phyloP scores from a whole-genome alignment of 2,797 vertebrate species.

The Pipistrellus nathusii region DNA sequence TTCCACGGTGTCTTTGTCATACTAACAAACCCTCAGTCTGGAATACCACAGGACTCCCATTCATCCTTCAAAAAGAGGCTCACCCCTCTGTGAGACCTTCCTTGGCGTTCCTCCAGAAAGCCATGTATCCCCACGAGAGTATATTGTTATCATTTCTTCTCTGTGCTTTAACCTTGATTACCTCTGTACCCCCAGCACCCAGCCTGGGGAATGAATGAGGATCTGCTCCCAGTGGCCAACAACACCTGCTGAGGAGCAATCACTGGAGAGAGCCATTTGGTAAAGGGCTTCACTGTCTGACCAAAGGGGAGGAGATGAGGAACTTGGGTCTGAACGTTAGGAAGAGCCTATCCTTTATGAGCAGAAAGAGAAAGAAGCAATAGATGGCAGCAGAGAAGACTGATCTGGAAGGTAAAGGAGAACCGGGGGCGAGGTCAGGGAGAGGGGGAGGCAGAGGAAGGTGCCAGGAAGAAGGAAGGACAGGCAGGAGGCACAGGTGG shows the following conservation, averaged over 20 bases:
- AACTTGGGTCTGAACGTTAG: background rate
- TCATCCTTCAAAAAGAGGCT: background rate
- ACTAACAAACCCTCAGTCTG: background rate
- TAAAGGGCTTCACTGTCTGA: background rate
- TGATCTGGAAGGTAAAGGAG: background rate
- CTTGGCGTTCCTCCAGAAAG: background rate
- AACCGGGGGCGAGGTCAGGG: background rate
- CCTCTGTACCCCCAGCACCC: background rate
- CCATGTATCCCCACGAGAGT: background rate
- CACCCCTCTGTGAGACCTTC: background rate
- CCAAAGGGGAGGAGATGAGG: background rate
- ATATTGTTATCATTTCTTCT: background rate
- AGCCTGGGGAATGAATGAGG: background rate
- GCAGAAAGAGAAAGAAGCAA: background rate
- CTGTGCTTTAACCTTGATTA: background rate
- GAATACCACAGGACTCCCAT: background rate
- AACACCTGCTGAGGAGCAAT: background rate
- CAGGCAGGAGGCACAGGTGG: too few species aligned
- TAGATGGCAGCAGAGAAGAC: background rate
- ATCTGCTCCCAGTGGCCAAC: background rate
- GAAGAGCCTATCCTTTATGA: background rate
- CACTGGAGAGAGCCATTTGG: background rate
- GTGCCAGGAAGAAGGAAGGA: too few species aligned
- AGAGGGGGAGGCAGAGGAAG: background rate
- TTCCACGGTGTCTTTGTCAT: background rate